These are phyloP conservation scores for Suricata suricatta DNA, from an alignment of 2,113 vertebrate genomes.

Conservation along the genomic window DNA sequence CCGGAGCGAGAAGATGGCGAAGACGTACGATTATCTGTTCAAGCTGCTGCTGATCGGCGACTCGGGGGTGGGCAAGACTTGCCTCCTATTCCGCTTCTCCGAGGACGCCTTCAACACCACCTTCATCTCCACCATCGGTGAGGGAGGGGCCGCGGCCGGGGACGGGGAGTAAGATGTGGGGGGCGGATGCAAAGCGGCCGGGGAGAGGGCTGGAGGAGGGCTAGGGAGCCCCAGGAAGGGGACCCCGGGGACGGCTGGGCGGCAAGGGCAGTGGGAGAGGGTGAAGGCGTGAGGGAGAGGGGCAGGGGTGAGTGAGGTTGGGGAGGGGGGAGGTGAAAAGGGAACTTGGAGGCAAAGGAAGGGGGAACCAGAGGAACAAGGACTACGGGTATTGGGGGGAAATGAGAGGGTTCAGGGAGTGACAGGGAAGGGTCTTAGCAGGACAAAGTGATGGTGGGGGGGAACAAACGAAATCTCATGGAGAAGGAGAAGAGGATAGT, in stretches of 20 bases:
- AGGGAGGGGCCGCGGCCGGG: conserved; percentile 65
- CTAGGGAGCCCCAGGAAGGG: neutral
- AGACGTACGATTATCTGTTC: conserved; percentile 99
- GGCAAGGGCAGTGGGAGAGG: neutral
- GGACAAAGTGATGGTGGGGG: neutral
- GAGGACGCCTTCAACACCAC: conserved; percentile 99
- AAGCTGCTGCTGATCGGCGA: conserved; percentile 98
- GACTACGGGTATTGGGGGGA: neutral
- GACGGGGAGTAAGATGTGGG: neutral
- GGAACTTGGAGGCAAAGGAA: neutral
- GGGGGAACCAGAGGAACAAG: neutral
- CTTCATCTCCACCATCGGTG: conserved; percentile 98
- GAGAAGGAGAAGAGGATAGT: neutral
- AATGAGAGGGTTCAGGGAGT: neutral
- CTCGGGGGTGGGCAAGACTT: conserved; percentile 97
- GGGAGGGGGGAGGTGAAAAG: neutral
- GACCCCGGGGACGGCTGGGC: neutral
- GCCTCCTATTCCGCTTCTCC: conserved; percentile 96
- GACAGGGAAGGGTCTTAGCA: neutral
- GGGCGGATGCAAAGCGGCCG: conserved; percentile 12
- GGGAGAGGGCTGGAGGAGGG: neutral
- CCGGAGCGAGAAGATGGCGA: conserved; percentile 85
- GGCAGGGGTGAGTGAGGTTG: neutral
- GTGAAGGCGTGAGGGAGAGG: neutral
- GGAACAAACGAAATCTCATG: neutral